Base-by-base conservation (phyloP, 92 coral and sea anemone species). In the Parazoanthus atlanticus region DNA sequence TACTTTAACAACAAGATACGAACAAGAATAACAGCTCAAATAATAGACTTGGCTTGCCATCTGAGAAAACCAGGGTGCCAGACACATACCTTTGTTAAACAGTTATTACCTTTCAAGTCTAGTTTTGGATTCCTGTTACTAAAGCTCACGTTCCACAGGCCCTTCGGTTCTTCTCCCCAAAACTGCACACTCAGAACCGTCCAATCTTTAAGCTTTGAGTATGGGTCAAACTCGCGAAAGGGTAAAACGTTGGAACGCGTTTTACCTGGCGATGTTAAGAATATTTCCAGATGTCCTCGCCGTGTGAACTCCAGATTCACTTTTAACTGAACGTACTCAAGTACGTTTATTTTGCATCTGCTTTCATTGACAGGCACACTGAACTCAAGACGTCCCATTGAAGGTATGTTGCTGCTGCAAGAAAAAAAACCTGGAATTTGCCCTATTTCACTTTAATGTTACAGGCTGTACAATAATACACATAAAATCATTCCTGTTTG, bases 121-220 rank as follows among this genome's bases (percentile, higher is more conserved):
- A 5, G 33, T 2, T 30, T 69, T 30, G 10, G 74, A 25, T 69
- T 30, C 74, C 8, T 23, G 74, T 69, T 69, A 2, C 10, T 69
- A 26, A 69, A 69, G 10, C n/a, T 69, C 32, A 69, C 12, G 32
- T 69, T 69, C 74, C 74, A 69, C 13, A 69, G 74, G 32, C 74
- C 74, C 30, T 34, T 5, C 38, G 93, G 84, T 25, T 88, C 72
- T 47, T 93, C 95, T 67, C 95, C 95, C 95, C 95, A 93, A 76
- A 79, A 90, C 54, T 90, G 93, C 43, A 93, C 70, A 61, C 92
- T 91, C 32, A 83, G 89, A 9, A 91, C 88, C 21, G 64, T 36
- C 90, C 87, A 86, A 73, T 91, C 77, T 7, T 85, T 67, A 41
- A 91, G 86, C 43, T 46, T 86, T 15, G 78, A 61, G 13, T 71